Evolutionary conservation across 2,888 invertebrate genomes (phyloP), one percentile per base, ranked within the genome.

Genomic region (Neuroscelio doddi): DNA sequence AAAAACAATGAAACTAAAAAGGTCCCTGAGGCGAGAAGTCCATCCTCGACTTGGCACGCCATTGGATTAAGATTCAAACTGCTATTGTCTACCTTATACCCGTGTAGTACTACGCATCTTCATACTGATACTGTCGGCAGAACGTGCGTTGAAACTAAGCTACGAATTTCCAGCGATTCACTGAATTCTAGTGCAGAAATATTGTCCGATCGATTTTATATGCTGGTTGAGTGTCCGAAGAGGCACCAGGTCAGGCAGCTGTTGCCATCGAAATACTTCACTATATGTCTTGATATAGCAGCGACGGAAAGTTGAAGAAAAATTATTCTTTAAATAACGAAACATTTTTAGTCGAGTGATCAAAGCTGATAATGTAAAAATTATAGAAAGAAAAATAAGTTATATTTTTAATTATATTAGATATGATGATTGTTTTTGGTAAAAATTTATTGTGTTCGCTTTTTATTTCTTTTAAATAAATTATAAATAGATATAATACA

Each of bases 11-110:
- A 68, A 64, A 46, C 49, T 50, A 44, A 66, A 69, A 53, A 66
- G 56, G 61, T 68, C 65, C 62, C 70, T 45, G 21, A 57, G 68
- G 68, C 68, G 62, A 64, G 55, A 66, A 68, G 72, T 68, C 70
- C 68, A 70, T 70, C 71, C 74, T 72, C 70, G 74, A 76, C 69
- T 73, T 75, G 70, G 76, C 76, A 76, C 76, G 68, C 73, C 74
- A 71, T 78, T 73, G 72, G 74, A 78, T 78, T 76, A 75, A 72
- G 73, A 76, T 75, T 75, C 72, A 69, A 78, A 77, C 68, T 72
- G 66, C 68, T 70, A 68, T 68, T 69, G 67, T 65, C 52, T 51
- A 53, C 55, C 57, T 51, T 53, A 55, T 50, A 55, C 39, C 39
- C 41, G 32, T 62, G 46, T 55, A 55, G 38, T 36, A 53, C 26